Evolutionary conservation across 1,140 invertebrate genomes (phyloP).

Genomic region (Drosophila sturtevanti): DNA sequence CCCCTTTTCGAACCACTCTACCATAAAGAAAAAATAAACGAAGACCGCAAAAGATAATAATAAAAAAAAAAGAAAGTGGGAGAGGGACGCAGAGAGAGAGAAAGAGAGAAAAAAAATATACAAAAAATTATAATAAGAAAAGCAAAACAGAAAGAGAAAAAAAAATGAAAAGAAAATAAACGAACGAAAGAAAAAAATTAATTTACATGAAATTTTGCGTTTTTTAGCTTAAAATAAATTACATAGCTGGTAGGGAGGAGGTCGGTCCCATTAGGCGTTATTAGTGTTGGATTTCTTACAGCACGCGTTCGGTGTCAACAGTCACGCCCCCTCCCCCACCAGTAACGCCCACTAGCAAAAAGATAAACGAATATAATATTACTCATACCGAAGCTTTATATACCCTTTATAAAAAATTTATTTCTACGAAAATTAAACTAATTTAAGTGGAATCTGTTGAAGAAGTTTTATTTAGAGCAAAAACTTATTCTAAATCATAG

Average conservation of each 20-base stretch:
- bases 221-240: conserved; percentile 47
- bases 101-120: conserved; percentile 17
- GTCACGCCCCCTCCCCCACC: conserved; percentile 15
- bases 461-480: no score
- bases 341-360: neutral
- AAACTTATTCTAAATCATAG: no score
- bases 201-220: conserved; percentile 58
- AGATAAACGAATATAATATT: neutral
- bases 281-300: conserved; percentile 47
- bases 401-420: neutral
- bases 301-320: conserved; percentile 27
- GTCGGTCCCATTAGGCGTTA: conserved; percentile 42
- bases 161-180: conserved; percentile 31
- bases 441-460: no score
- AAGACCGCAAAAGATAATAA: conserved; percentile 45
- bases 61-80: conserved; percentile 53
- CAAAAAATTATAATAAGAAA: conserved; percentile 54
- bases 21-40: conserved; percentile 3
- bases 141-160: conserved; percentile 36
- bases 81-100: no score
- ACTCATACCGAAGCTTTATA: neutral
- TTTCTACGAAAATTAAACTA: no score
- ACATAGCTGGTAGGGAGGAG: conserved; percentile 14
- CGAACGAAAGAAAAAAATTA: conserved; percentile 49
- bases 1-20: neutral